Base-by-base conservation (phyloP, 92 coral and sea anemone genomes). In the Zoanthus solanderi region DNA sequence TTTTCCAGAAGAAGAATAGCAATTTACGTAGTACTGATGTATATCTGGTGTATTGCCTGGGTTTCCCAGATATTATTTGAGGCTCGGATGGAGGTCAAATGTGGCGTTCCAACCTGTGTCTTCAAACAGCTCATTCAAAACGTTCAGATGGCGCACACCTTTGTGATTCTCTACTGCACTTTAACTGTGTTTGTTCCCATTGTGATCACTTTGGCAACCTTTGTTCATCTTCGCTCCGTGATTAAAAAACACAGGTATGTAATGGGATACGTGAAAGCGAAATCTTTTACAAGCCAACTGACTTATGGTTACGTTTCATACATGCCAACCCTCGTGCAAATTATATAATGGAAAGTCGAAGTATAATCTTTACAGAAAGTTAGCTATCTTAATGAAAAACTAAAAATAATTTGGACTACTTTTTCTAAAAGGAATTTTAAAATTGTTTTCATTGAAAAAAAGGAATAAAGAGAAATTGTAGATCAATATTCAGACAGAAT, bases 171-270 rank as follows among this genome's bases (percentile, higher is more conserved):
- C 66, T 77, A 77, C 28, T 77, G 82, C 82, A 77, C 82, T 17
- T 42, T 77, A n/a, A 77, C 82, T 16, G 82, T 77, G 37, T 77
- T 77, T 31, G 82, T 77, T 54, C 82, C 82, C 67, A 77, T 77
- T 34, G 82, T 77, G 82, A 77, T 77, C 63, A 76, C 81, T 14
- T 76, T 76, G 7, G 61, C 65, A 48, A 75, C 63, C 31, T 75
- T 42, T 53, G 78, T 75, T 48, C 78, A 75, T 75, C 78, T 73
- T 73, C 78, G 78, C 53, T 73, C 78, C 5, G 78, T 73, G 10
- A 73, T 73, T 7, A 73, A 73, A 42, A 42, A 17, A 23, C 78
- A 44, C 78, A 73, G 78, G 78, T 73, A 73, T 17, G 78, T 45
- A 28, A 14, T 34, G 30, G 10, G 28, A 30, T 14, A 50, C 56